These are phyloP conservation scores for Stegostoma tigrinum DNA, from an alignment of 2,113 vertebrate species.

Conservation along the genomic window DNA sequence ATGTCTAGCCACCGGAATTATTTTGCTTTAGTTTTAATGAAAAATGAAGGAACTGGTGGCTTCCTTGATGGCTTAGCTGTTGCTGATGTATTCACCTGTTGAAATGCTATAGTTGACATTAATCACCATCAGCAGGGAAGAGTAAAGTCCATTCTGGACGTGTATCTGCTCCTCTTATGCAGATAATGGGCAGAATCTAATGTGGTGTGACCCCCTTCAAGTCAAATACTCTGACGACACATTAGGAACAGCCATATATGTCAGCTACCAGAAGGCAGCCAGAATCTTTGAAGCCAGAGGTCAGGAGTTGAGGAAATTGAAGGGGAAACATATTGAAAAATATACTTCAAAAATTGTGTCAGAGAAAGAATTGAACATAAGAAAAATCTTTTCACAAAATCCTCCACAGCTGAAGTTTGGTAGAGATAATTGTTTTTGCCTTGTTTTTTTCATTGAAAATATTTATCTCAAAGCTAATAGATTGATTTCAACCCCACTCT, in stretches of 20 bases:
- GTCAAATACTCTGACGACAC: background rate
- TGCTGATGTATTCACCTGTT: background rate
- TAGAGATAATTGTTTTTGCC: too few species aligned
- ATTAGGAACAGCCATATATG: background rate
- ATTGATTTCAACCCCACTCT: too few species aligned
- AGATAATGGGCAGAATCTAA: background rate
- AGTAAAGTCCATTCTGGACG: background rate
- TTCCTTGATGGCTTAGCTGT: background rate
- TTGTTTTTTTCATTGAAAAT: too few species aligned
- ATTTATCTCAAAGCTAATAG: too few species aligned
- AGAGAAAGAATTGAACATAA: background rate
- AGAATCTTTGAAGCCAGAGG: background rate
- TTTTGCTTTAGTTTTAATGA: background rate
- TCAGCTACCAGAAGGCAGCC: background rate
- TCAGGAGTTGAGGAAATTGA: background rate
- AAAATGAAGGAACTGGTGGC: background rate
- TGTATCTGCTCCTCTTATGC: background rate
- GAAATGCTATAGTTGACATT: background rate
- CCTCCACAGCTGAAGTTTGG: too few species aligned
- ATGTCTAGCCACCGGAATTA: background rate
- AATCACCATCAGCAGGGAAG: background rate
- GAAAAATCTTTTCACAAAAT: background rate
- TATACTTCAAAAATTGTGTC: background rate
- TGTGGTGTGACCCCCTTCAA: background rate
- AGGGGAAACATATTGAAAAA: background rate